Percentiles rank a stretch among this genome's conserved stretches.
phyloP scores from a whole-genome alignment of 2,797 vertebrate genomes.

The Muscicapa striata region DNA sequence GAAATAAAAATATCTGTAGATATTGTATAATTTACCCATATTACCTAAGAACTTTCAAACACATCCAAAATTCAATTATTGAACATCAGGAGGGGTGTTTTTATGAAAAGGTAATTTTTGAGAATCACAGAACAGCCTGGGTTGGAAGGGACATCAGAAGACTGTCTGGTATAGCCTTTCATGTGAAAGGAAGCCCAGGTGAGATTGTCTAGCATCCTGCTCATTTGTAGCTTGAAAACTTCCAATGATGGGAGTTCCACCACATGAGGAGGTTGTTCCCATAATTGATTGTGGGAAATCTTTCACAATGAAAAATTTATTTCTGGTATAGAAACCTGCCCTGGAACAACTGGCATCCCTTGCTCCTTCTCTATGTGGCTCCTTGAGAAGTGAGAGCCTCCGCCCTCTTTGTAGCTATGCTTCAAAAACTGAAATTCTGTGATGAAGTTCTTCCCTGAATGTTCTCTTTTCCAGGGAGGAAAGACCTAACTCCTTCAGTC shows the following conservation, averaged over 20 bases:
- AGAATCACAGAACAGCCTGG: background rate
- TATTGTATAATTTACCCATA: background rate
- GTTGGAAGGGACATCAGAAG: background rate
- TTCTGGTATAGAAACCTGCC: rapidly evolving
- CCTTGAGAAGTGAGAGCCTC: background rate
- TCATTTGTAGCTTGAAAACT: background rate
- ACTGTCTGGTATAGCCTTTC: background rate
- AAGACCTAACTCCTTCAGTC: background rate
- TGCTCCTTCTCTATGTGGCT: background rate
- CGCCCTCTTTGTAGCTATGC: background rate
- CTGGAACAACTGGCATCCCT: background rate
- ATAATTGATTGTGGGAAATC: background rate
- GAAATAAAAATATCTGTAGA: background rate
- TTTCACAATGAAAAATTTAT: background rate
- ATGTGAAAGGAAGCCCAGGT: background rate
- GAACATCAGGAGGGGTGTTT: background rate
- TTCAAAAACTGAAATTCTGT: background rate
- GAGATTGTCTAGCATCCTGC: background rate
- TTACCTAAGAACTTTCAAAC: background rate
- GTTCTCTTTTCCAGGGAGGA: background rate
- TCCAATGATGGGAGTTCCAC: background rate
- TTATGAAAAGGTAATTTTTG: background rate
- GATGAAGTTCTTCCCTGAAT: background rate
- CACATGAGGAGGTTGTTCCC: background rate
- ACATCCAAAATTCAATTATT: background rate